A percentile compares a stretch with the other conserved stretches of the same genome.
phyloP scores from a whole-genome alignment of 2,113 vertebrate genomes.

The Mormoops blainvillei region DNA sequence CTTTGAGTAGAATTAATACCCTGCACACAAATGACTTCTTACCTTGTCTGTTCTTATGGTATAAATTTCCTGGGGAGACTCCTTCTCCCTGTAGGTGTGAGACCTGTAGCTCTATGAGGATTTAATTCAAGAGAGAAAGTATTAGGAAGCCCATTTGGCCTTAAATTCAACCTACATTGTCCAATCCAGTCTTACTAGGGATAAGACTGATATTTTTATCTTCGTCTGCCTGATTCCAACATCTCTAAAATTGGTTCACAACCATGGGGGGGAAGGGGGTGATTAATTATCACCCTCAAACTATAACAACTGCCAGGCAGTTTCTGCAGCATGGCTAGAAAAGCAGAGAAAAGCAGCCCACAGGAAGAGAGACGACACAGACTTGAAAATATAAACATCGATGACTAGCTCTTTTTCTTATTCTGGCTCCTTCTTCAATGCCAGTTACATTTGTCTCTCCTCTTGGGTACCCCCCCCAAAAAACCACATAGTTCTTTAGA shows the following conservation, averaged over 20 bases:
- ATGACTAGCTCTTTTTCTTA: slow-evolving; percentile 26
- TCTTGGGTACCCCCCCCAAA: not conserved
- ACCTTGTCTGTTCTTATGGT: not conserved
- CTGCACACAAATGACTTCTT: not conserved
- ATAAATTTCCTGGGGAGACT: not conserved
- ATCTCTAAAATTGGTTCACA: slow-evolving; percentile 41
- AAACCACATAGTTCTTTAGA: not conserved
- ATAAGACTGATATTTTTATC: slow-evolving; percentile 46
- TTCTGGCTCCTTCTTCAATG: not conserved
- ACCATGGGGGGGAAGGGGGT: not conserved
- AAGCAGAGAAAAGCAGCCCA: not conserved
- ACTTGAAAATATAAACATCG: not conserved
- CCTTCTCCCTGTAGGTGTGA: not conserved
- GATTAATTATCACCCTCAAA: slow-evolving; percentile 48
- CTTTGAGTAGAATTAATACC: not conserved
- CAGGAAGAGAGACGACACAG: not conserved
- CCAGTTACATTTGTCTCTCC: not conserved
- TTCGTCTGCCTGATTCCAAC: slow-evolving; percentile 6
- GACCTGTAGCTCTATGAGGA: not conserved
- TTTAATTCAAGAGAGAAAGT: slow-evolving; percentile 16
- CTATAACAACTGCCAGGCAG: not conserved
- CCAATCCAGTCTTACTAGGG: not conserved
- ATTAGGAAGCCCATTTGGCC: not conserved
- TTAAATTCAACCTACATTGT: slow-evolving; percentile 18
- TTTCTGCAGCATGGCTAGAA: not conserved